Evolutionary conservation across 1,140 invertebrate species (phyloP), one percentile per base, ranked within the genome.

Genomic region (Nasonia giraulti): DNA sequence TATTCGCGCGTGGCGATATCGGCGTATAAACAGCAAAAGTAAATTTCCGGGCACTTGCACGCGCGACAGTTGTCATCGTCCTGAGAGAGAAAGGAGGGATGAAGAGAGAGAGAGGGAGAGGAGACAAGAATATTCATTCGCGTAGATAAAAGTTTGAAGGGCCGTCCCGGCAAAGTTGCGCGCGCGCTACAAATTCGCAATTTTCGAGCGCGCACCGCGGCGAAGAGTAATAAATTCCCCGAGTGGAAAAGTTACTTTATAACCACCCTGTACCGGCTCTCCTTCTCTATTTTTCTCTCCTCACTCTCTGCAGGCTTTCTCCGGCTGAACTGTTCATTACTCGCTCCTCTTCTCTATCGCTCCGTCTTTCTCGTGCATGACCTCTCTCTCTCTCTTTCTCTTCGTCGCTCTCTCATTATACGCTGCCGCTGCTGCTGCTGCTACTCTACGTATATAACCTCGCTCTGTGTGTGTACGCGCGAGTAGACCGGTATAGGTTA

Each of bases 161-260:
- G 31, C 33, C 55, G 27, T 77, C 23, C 7, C 10, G 11, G 55
- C 17, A 62, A 62, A 62, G 55, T 62, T 62, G 55, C 55, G 55
- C 55, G 17, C 23, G 44, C 23, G 50, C 77, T 40, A 40, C 31
- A 75, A 69, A 47, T 82, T 82, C 33, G 12, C 33, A 55, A 82
- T 77, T 76, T 83, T 83, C 75, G 33, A 62, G 55, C 55, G 55
- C 14, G 8, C 40, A 0, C 7, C 40, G n/a, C 50, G 11, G 55
- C 55, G 55, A 62, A 62, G 55, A 47, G 31, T 27, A 83, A 83
- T 78, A 83, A 78, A 83, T 83, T 83, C 62, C 2, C 31, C 23
- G 83, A 79, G 76, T 79, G 68, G 82, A 79, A 84, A 84, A 79
- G 82, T 79, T 84, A 84, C 68, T 79, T 84, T 73, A 79, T 78